phyloP scores from a whole-genome alignment of 2,797 vertebrate species.

The Artibeus jamaicensis region DNA sequence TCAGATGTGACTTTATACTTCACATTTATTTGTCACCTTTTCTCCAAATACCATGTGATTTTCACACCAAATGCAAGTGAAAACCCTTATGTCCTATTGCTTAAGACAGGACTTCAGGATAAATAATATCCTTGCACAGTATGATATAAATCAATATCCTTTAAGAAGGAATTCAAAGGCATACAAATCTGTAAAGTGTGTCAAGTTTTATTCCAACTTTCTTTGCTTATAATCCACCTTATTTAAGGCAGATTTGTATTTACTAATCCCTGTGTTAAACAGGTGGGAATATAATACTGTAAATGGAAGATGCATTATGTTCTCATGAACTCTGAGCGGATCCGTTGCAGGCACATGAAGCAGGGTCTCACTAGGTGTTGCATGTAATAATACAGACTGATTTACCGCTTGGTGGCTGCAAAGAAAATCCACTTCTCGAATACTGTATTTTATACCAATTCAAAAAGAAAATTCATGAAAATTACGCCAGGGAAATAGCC shows the following conservation, averaged over 20 bases:
- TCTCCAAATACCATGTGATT: neutral
- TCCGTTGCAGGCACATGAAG: neutral
- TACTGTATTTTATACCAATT: neutral
- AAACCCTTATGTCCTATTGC: neutral
- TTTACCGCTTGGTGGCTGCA: neutral
- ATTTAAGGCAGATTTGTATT: neutral
- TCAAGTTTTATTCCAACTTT: neutral
- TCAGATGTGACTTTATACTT: neutral
- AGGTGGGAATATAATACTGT: neutral
- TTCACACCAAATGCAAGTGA: neutral
- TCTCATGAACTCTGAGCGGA: neutral
- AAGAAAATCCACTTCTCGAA: neutral
- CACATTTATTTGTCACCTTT: neutral
- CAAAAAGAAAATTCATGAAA: conserved; percentile 13
- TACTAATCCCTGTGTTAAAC: neutral
- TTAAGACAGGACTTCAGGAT: neutral
- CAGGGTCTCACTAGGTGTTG: neutral
- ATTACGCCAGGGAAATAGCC: neutral
- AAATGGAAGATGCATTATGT: neutral
- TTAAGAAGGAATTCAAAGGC: neutral
- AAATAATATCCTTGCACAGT: neutral
- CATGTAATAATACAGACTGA: neutral
- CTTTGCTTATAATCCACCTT: neutral
- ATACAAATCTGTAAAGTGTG: neutral
- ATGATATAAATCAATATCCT: neutral